Conservation (phyloP, 2,888 invertebrate species). For the Ptychoptera contaminata region DNA sequence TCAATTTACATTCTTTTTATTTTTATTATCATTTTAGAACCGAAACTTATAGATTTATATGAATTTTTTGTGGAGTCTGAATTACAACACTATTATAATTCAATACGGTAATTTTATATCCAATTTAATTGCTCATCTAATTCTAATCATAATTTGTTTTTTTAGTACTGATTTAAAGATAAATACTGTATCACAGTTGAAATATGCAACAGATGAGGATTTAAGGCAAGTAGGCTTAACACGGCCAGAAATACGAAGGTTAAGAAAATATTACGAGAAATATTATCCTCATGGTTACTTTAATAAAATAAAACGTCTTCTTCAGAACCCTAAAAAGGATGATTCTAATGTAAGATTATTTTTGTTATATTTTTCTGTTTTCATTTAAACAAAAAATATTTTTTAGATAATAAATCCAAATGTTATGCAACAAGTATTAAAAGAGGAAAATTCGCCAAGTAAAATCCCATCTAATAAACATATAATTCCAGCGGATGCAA, state of each 20-base stretch:
- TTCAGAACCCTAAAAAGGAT: constrained; percentile 38
- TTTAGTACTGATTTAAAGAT: constrained; percentile 74
- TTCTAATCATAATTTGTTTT: constrained; percentile 10
- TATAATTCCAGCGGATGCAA: constrained; percentile 77
- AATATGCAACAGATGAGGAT: constrained; percentile 90
- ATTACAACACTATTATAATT: constrained; percentile 78
- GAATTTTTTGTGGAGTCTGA: constrained; percentile 92
- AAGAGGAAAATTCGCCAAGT: constrained; percentile 25
- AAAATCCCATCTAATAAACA: constrained; percentile 53
- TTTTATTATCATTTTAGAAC: constrained; percentile 21
- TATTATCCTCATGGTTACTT: constrained; percentile 88
- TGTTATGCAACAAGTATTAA: not conserved
- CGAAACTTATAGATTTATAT: constrained; percentile 44
- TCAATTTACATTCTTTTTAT: not conserved
- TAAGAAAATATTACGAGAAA: constrained; percentile 86
- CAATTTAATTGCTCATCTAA: constrained; percentile 1
- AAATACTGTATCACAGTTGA: constrained; percentile 72
- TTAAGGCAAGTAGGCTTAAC: constrained; percentile 82
- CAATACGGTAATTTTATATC: constrained; percentile 41
- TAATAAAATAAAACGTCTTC: constrained; percentile 74
- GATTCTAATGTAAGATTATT: constrained; percentile 28
- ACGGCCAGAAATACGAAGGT: constrained; percentile 84
- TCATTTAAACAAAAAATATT: not conserved
- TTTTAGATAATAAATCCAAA: not conserved
- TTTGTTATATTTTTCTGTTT: not conserved